phyloP scores from a whole-genome alignment of 2,113 vertebrate genomes.

The Butorides virescens region DNA sequence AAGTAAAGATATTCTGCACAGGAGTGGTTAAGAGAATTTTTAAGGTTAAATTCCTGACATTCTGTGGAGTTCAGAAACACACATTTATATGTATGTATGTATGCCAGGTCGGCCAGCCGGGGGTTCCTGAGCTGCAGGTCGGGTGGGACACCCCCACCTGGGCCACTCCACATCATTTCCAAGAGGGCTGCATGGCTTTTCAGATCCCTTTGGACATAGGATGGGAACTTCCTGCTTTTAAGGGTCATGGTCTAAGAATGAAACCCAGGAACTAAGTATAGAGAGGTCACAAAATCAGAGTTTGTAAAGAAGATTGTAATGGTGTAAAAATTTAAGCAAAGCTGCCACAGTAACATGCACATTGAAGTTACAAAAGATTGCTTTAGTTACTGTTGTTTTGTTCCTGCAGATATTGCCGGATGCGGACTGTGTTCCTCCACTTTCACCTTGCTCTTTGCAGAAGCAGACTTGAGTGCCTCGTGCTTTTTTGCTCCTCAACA shows the following conservation, averaged over 20 bases:
- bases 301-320: not conserved
- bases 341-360: not conserved
- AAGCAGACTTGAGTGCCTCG: not conserved
- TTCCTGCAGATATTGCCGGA: not conserved
- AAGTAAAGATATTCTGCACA: not conserved
- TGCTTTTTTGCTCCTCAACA: not conserved
- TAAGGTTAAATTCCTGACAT: not conserved
- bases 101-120: not conserved
- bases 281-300: not conserved
- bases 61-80: not conserved
- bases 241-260: not conserved
- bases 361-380: not conserved
- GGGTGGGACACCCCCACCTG: not conserved
- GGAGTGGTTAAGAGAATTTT: not conserved
- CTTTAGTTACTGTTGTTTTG: not conserved
- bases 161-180: not conserved
- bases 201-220: not conserved
- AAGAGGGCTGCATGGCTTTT: not conserved
- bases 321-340: not conserved
- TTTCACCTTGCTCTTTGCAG: not conserved
- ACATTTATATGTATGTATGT: not conserved
- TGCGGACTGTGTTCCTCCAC: not conserved
- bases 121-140: not conserved
- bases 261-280: not conserved
- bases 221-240: not conserved